phyloP scores from a whole-genome alignment of 2,888 invertebrate species.

The Pandemis cinnamomeana region DNA sequence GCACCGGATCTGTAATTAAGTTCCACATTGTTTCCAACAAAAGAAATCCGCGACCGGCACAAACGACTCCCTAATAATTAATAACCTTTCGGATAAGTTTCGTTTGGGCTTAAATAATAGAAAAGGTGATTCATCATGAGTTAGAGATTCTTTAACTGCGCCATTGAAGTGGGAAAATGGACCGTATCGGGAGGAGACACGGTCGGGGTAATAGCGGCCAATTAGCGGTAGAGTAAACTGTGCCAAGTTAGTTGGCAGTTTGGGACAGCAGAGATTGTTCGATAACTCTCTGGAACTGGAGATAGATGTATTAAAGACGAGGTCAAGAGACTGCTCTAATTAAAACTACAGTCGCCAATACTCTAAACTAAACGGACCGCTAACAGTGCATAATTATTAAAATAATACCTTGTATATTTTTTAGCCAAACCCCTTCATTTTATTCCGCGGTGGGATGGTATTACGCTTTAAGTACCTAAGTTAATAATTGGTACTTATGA shows the following conservation, averaged over 20 bases:
- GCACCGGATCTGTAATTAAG: constrained; percentile 12
- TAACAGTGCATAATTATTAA: too few species aligned
- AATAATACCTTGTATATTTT: too few species aligned
- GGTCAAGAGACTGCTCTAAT: background rate
- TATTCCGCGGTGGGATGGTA: too few species aligned
- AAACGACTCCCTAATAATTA: constrained; percentile 44
- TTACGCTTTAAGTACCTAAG: too few species aligned
- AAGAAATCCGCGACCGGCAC: constrained; percentile 36
- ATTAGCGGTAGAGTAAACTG: constrained; percentile 23
- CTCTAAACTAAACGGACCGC: too few species aligned
- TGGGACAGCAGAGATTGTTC: constrained; percentile 27
- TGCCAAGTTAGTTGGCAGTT: constrained; percentile 26
- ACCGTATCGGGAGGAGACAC: constrained; percentile 16
- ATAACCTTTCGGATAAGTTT: constrained; percentile 44
- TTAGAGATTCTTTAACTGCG: constrained; percentile 37
- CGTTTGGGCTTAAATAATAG: constrained; percentile 45
- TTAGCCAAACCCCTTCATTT: too few species aligned
- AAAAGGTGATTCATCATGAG: constrained; percentile 49
- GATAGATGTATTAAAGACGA: background rate
- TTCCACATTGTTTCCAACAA: constrained; percentile 18
- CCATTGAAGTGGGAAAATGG: constrained; percentile 17
- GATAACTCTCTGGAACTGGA: constrained; percentile 12
- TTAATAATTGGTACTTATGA: too few species aligned
- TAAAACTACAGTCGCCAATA: background rate
- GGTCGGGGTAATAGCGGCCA: constrained; percentile 10